phyloP scores from a whole-genome alignment of 2,888 invertebrate species.

The Osmoderma eremita region DNA sequence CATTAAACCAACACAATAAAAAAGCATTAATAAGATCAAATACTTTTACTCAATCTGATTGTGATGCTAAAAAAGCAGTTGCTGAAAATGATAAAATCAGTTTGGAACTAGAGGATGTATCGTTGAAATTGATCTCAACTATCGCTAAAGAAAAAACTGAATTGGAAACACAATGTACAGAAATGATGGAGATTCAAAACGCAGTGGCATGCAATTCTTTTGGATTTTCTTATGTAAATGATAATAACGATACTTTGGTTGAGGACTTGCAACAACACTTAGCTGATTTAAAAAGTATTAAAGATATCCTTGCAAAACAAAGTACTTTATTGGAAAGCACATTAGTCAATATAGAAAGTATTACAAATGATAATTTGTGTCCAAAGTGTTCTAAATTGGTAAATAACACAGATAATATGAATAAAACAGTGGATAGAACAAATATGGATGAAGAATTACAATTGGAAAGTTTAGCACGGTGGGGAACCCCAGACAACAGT shows the following conservation, averaged over 20 bases:
- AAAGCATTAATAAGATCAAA: conserved; percentile 67
- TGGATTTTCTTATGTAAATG: conserved; percentile 64
- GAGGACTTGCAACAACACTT: conserved; percentile 74
- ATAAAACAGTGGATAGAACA: conserved; percentile 6
- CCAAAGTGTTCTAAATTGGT: conserved; percentile 13
- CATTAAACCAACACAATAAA: conserved; percentile 63
- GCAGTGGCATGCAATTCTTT: conserved; percentile 41
- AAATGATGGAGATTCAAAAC: conserved; percentile 74
- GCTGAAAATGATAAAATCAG: conserved; percentile 66
- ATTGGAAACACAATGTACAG: conserved; percentile 73
- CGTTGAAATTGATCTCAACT: conserved; percentile 75
- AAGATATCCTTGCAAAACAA: conserved; percentile 71
- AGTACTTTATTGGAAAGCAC: conserved; percentile 70
- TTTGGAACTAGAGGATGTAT: conserved; percentile 81
- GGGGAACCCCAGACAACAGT: conserved; percentile 66
- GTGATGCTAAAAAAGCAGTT: conserved; percentile 67
- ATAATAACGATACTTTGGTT: conserved; percentile 70
- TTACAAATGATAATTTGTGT: conserved; percentile 58
- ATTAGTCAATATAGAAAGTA: conserved; percentile 62
- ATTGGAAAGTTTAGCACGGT: conserved; percentile 62
- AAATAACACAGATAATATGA: conserved; percentile 19
- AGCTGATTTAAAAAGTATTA: conserved; percentile 71
- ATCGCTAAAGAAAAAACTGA: conserved; percentile 76
- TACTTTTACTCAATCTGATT: conserved; percentile 76
- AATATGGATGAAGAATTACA: conserved; percentile 47